These are phyloP conservation scores for Hypanus sabinus DNA, from an alignment of 2,113 vertebrate species.

Conservation along the genomic window DNA sequence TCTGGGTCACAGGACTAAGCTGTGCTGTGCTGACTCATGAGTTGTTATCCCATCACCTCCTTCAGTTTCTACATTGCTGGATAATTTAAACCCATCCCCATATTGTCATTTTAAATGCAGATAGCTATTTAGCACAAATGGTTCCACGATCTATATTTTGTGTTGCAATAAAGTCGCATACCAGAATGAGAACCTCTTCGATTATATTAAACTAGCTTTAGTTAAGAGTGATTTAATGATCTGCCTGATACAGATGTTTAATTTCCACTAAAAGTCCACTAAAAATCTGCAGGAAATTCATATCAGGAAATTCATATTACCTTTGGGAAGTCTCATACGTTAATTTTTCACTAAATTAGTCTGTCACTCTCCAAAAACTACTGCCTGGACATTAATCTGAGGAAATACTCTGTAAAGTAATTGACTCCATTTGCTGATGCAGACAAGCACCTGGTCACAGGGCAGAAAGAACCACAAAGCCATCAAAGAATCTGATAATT, in stretches of 20 bases:
- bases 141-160: not conserved
- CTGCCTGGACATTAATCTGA: not conserved
- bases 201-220: conserved; percentile 26
- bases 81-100: not conserved
- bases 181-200: not conserved
- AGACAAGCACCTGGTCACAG: not conserved
- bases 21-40: not conserved
- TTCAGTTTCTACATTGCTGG: not conserved
- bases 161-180: not conserved
- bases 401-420: not conserved
- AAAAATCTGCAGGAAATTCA: not conserved
- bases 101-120: not conserved
- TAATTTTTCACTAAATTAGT: not conserved
- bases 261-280: conserved; percentile 1
- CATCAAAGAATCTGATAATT: not conserved
- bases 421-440: not conserved
- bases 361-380: not conserved
- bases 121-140: not conserved
- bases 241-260: not conserved
- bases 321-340: not conserved
- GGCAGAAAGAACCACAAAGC: not conserved
- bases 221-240: conserved; percentile 25
- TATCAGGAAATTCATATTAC: not conserved
- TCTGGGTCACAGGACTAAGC: not conserved
- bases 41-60: not conserved